Base-by-base conservation (phyloP, 2,797 vertebrate genomes). In the Holocentrus rufus region DNA sequence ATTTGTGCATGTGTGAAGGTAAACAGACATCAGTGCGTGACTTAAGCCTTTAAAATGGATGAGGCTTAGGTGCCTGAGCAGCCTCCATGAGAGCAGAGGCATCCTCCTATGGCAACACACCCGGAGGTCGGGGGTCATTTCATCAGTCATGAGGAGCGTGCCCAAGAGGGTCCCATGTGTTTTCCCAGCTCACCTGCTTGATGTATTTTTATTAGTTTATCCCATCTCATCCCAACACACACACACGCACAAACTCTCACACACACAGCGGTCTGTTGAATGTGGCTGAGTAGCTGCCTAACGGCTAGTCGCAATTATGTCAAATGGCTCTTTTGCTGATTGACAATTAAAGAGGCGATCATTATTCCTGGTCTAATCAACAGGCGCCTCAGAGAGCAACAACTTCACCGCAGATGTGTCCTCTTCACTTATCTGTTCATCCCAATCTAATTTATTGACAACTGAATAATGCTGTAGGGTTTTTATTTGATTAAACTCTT, bases 251-350 rank as follows among this genome's bases (percentile, higher is more conserved):
- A 8, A 3, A 46, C 25, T 50, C 4, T 20, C 64, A 49, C 25
- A 27, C 39, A 74, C 64, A 61, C 6, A 10, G 14, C 1, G 44
- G 7, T 42, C 74, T 64, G 76, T 82, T 75, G 47, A 87, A 76
- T 54, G 18, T 11, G 25, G 23, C 63, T 69, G 68, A 82, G 69
- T 68, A 58, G 68, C 69, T 60, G 53, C 74, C 46, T 81, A 82
- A 87, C 23, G 36, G 82, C 68, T 57, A 74, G 69, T 58, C 76
- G 77, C 76, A 91, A 90, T 90, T 84, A 88, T 46, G 60, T 53
- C 31, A 72, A 78, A 71, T 54, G 25, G 56, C 69, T 78, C 76
- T 83, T 73, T 31, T 59, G 61, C 69, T 87, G 78, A 87, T 78
- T 86, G 70, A 80, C 66, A 63, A 75, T 78, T 71, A 50, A 80